Evolutionary conservation across 1,140 invertebrate species (phyloP), one percentile per base, ranked within the genome.

Genomic region (Cylas formicarius): DNA sequence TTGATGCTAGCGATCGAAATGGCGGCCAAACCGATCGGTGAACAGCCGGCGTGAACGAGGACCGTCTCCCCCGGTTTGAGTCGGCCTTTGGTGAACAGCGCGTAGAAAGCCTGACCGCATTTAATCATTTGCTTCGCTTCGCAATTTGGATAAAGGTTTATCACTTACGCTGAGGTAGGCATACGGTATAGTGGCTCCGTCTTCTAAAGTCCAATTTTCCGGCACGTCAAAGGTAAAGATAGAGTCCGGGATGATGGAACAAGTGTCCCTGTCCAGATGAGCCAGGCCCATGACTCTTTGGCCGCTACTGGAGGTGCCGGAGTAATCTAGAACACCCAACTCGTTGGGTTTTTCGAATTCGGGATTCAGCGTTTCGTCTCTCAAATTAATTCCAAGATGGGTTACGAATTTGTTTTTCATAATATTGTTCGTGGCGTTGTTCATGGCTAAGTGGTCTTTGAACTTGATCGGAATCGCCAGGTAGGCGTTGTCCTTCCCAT

Each of bases 11-110:
- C 79, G n/a, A 85, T 72, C 16, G 71, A 66, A 48, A 85, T 82
- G n/a, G 77, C 74, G n/a, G 82, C 82, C 58, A 82, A 74, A 2
- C 83, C 83, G 21, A 85, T 72, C 37, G 77, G 78, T 14, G 81
- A 80, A 50, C 74, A 73, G 10, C 80, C 83, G 33, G 78, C 76
- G 56, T 84, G 81, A 31, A 86, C 76, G 1, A 86, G 62, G 9
- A 85, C 65, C 2, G 61, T 71, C 37, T 82, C 75, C 9, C 75
- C 77, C 48, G 64, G 62, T 52, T 66, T 61, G 10, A 82, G 60
- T 23, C 64, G 53, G 2, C 71, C 78, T 44, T 74, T 63, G 21
- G 72, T 61, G 22, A 78, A 59, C 5, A 83, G 61, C n/a, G 75
- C 73, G 62, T 80, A 80, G 58, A 77, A 81, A 7, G 65, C 65